Evolutionary conservation across 2,888 invertebrate species (phyloP).

Genomic region (Himalopsyche kuldschensis): DNA sequence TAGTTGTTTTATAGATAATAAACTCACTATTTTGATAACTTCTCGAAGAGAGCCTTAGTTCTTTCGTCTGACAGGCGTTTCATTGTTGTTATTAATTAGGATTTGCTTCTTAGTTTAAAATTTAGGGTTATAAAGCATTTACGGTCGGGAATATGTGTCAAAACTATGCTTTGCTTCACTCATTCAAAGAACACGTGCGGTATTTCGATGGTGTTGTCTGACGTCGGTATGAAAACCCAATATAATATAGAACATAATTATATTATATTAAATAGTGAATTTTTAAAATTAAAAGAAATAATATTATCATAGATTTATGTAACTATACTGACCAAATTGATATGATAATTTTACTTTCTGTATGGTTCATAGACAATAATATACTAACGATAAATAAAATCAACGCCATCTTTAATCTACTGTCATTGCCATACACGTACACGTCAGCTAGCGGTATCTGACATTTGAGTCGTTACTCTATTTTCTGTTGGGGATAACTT

Average conservation of each 20-base stretch:
- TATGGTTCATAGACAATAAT: neutral
- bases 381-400: neutral
- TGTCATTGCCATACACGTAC: constrained; percentile 25
- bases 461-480: constrained; percentile 2
- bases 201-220: neutral
- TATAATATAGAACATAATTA: too few species aligned
- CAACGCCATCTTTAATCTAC: constrained; percentile 29
- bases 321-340: neutral
- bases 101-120: neutral
- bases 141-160: neutral
- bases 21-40: constrained; percentile 90
- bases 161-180: neutral
- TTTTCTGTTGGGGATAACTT: neutral
- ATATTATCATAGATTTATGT: neutral
- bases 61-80: constrained; percentile 86
- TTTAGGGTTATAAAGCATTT: neutral
- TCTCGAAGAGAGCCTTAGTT: constrained; percentile 85
- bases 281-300: neutral
- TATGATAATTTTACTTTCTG: neutral
- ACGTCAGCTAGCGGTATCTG: constrained; percentile 30
- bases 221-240: neutral
- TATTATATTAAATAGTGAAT: too few species aligned
- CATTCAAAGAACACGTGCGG: neutral
- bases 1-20: constrained; percentile 8
- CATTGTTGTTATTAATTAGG: constrained; percentile 57